A percentile compares a stretch with the other conserved stretches of the same genome.
Evolutionary conservation across 1,140 invertebrate species (phyloP).

Genomic region (Papilio glaucus): DNA sequence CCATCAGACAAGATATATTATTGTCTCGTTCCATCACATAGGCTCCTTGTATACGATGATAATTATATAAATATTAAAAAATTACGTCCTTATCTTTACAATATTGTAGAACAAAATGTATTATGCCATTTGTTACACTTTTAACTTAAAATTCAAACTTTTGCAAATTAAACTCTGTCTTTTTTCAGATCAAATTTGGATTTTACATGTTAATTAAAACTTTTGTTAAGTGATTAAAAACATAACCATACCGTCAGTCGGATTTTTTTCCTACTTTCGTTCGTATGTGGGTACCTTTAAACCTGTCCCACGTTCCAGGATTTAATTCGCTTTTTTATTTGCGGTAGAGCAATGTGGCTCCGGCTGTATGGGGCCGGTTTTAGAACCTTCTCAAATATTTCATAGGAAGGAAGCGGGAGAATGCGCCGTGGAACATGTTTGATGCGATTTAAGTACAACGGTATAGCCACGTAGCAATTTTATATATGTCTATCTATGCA

Average conservation of each 20-base stretch:
- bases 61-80: neutral
- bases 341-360: slow-evolving; percentile 55
- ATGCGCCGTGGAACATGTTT: slow-evolving; percentile 39
- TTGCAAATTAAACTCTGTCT: no score
- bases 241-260: no score
- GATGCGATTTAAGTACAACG: neutral
- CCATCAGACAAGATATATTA: slow-evolving; percentile 55
- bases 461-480: neutral
- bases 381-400: slow-evolving; percentile 50
- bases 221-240: no score
- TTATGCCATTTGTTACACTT: neutral
- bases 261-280: no score
- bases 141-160: no score
- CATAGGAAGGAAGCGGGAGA: slow-evolving; percentile 44
- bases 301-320: slow-evolving; percentile 66
- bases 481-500: neutral
- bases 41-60: slow-evolving; percentile 30
- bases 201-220: no score
- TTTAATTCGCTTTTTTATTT: slow-evolving; percentile 71
- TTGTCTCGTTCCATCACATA: slow-evolving; percentile 48
- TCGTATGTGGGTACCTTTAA: slow-evolving; percentile 41
- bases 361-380: slow-evolving; percentile 53
- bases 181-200: no score
- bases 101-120: neutral
- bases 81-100: neutral